Conservation (phyloP, 2,113 vertebrate species). For the Ardeotis arabs region DNA sequence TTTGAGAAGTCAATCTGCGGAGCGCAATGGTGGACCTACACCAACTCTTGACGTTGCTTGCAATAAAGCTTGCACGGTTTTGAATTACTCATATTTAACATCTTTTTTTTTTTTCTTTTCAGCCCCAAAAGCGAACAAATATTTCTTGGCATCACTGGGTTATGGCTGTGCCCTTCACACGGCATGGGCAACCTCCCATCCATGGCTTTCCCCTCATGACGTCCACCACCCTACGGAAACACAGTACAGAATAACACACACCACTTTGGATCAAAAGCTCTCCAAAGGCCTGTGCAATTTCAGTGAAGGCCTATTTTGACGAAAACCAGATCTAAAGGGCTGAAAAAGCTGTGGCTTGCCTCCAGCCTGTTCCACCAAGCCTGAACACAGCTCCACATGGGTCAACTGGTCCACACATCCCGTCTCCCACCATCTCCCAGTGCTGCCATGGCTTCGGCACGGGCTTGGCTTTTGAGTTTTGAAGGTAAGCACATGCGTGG, state of each 20-base stretch:
- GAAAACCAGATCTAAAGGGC: background rate
- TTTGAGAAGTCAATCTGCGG: background rate
- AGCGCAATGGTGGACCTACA: background rate
- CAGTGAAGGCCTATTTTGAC: background rate
- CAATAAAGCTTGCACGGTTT: background rate
- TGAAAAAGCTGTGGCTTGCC: background rate
- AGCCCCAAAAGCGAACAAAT: background rate
- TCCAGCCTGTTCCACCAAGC: background rate
- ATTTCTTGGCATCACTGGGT: background rate
- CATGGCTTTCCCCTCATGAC: background rate
- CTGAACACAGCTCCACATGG: rapidly evolving
- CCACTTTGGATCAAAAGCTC: background rate
- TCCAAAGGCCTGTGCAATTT: background rate
- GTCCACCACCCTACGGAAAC: background rate
- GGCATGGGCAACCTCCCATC: background rate
- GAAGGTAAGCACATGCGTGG: rapidly evolving
- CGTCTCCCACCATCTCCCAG: background rate
- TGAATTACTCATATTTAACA: background rate
- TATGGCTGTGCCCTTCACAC: background rate
- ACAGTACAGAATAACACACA: background rate
- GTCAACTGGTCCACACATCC: background rate
- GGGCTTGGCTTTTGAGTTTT: background rate
- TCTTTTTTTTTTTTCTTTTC: background rate
- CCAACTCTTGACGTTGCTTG: background rate
- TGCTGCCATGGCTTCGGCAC: rapidly evolving